Base-by-base conservation (phyloP, 1,140 invertebrate species). In the Cephus cinctus region DNA sequence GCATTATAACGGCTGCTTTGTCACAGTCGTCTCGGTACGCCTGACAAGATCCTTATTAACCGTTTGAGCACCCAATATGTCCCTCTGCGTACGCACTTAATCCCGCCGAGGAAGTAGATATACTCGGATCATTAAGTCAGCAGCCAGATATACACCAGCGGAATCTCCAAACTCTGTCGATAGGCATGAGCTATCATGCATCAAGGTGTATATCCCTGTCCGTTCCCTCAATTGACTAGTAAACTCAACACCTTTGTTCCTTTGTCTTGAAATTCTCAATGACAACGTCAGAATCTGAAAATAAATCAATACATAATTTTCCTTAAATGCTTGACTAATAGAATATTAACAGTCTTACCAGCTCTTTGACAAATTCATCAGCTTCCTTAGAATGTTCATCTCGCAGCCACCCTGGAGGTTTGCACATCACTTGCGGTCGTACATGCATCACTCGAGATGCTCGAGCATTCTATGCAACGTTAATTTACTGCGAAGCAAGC, bases 21-120 rank as follows among this genome's bases (percentile, higher is more conserved):
- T n/a, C n/a, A n/a, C n/a, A n/a, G n/a, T n/a, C n/a, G n/a, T n/a
- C n/a, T n/a, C n/a, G n/a, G n/a, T n/a, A n/a, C n/a, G n/a, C n/a
- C n/a, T n/a, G n/a, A n/a, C n/a, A n/a, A n/a, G 53, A 54, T 56
- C 56, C 59, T 61, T 61, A 58, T 61, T 62, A 62, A 58, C 56
- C 50, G 47, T 49, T 45, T 53, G 59, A 58, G 43, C 52, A 61
- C 52, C 56, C 59, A 55, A 57, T 58, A 61, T 52, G 57, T 52
- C 55, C 50, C 51, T 48, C 50, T 39, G 45, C 53, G 52, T 61
- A 49, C 61, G 59, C 55, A 61, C 55, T 61, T 55, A 58, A 58
- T 43, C 53, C 54, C 48, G 47, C 45, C 43, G 57, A 58, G 12
- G 32, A n/a, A n/a, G 47, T 51, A 58, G 57, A 56, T 63, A 58